These are phyloP conservation scores for Temnothorax curvispinosus DNA, from an alignment of 1,140 invertebrate genomes.

Conservation along the genomic window DNA sequence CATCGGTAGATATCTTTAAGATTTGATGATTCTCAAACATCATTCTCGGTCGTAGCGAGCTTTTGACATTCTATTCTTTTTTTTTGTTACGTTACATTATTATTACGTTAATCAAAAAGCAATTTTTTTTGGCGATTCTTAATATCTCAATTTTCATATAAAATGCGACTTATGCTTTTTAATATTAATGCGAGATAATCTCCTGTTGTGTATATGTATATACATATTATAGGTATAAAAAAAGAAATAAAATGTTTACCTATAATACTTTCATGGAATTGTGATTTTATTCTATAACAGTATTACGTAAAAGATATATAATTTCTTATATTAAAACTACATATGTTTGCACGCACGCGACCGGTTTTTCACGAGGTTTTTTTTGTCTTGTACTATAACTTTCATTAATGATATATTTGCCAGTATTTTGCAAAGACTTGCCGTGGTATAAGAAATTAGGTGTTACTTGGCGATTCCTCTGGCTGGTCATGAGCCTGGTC, in stretches of 20 bases:
- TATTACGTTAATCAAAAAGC: neutral
- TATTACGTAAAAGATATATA: too few species aligned
- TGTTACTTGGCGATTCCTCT: conserved; percentile 36
- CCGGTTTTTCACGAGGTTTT: neutral
- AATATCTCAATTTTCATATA: neutral
- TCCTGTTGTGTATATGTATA: neutral
- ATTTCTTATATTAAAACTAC: too few species aligned
- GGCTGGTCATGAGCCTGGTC: conserved; percentile 4
- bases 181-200: conserved; percentile 8
- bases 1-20: conserved; percentile 1
- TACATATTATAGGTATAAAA: too few species aligned
- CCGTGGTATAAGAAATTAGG: conserved; percentile 26
- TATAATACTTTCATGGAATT: neutral
- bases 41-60: neutral
- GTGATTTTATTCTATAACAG: neutral
- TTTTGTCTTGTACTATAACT: neutral
- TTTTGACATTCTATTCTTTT: neutral
- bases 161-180: neutral
- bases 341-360: neutral
- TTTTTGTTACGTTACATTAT: conserved; percentile 22
- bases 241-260: neutral
- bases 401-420: conserved; percentile 11
- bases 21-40: conserved; percentile 2
- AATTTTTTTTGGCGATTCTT: neutral
- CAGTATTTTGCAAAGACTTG: conserved; percentile 17